A percentile compares a stretch with the other conserved stretches of the same genome.
These are phyloP conservation scores for Pseudococcus longispinus DNA, from an alignment of 2,888 invertebrate genomes.

Conservation along the genomic window DNA sequence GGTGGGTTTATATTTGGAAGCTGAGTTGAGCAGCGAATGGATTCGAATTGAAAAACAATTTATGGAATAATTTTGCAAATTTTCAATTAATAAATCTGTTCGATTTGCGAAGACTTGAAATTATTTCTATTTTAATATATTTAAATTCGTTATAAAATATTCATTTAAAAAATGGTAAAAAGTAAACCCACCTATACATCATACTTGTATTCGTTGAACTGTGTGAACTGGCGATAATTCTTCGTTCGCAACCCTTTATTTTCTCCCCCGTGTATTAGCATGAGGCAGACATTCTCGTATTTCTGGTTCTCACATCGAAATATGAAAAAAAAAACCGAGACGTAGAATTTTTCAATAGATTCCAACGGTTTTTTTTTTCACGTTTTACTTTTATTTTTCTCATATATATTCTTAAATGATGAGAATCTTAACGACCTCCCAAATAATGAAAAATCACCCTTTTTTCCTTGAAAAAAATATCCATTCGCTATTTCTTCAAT, in stretches of 20 bases:
- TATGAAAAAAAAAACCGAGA: conserved; percentile 6
- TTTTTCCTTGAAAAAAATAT: conserved; percentile 49
- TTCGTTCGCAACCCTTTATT: conserved; percentile 52
- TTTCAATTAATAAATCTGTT: not conserved
- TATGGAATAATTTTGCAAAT: not conserved
- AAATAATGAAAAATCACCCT: conserved; percentile 56
- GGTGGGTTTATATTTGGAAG: not conserved
- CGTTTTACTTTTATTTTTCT: conserved; percentile 37
- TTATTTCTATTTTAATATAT: not conserved
- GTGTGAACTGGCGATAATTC: conserved; percentile 30
- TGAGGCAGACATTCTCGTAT: conserved; percentile 55
- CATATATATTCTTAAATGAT: conserved; percentile 56
- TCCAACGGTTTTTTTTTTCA: conserved; percentile 55
- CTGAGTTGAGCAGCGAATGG: not conserved
- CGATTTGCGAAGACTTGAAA: not conserved
- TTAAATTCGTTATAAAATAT: conserved; percentile 1
- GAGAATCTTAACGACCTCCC: conserved; percentile 55
- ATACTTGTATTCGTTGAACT: not conserved
- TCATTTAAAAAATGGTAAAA: not conserved
- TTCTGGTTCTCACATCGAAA: conserved; percentile 51
- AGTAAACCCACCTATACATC: not conserved
- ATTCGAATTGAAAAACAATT: not conserved
- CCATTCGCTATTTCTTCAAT: conserved; percentile 53
- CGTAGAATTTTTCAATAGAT: conserved; percentile 55
- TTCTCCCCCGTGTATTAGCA: conserved; percentile 51